Evolutionary conservation across 2,113 vertebrate species (phyloP).

Genomic region (Psilopsiagon aymara): DNA sequence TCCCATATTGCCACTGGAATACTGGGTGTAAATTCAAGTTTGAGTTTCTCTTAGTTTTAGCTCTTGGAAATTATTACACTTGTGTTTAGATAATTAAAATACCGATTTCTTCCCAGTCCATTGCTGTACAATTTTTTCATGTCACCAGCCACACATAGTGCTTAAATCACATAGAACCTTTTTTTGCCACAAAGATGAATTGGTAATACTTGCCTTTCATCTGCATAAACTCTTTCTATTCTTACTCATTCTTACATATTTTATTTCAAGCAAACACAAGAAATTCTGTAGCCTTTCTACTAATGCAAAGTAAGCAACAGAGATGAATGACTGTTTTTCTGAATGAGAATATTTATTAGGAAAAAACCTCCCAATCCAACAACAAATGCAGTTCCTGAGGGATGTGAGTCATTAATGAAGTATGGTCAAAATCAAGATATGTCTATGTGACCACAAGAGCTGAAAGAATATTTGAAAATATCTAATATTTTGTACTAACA

Average conservation of each 20-base stretch:
- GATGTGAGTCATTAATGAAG: background rate
- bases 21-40: background rate
- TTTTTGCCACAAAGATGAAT: background rate
- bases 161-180: background rate
- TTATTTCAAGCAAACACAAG: background rate
- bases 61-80: background rate
- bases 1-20: background rate
- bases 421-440: background rate
- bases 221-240: background rate
- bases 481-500: background rate
- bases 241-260: background rate
- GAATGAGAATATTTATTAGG: background rate
- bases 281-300: background rate
- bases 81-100: background rate
- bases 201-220: background rate
- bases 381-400: background rate
- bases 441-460: background rate
- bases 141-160: background rate
- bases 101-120: background rate
- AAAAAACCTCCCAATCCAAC: background rate
- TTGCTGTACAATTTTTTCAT: background rate
- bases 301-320: background rate
- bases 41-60: background rate
- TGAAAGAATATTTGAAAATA: constrained; percentile 14
- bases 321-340: background rate